Base-by-base conservation (phyloP, 2,888 invertebrate genomes). In the Spodoptera picta region DNA sequence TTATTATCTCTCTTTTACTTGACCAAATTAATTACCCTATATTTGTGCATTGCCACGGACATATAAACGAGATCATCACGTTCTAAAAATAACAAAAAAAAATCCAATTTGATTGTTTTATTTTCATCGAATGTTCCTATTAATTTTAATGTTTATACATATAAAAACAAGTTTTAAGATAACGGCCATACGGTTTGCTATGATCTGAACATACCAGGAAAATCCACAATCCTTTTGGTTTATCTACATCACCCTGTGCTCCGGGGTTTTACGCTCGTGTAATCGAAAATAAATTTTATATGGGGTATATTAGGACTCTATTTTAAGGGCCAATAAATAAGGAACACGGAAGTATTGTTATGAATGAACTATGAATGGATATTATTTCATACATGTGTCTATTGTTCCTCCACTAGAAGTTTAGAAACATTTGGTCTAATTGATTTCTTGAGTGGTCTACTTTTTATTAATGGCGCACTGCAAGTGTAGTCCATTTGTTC, bases 401-500 rank as follows among this genome's bases (percentile, higher is more conserved):
- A 36, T 36, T 36, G 6, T 9, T 36, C 6, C 31, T 6, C 2
- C 6, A 31, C 4, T 6, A 31, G 31, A 6, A 31, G 4, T 31
- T 31, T 6, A 4, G 4, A 31, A 4, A 36, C 6, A 36, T 36
- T 36, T 9, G 2, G 36, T 36, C 36, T 7, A 5, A 47, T 24
- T 12, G 47, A 24, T 5, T 24, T 6, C 24, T 23, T 47, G 46
- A 47, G 10, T 24, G 12, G 3, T 24, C 19, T 19, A 19, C 19
- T 47, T 47, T 6, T 12, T 24, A 10, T 24, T 45, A 27, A 62
- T 47, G 65, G 68, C 46, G 56, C 58, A 63, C 44, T 52, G 41
- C 54, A 44, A 62, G 57, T 67, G 43, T 9, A 50, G 47, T 55
- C 54, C 52, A 54, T 54, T 36, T 69, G 73, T 65, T 57, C 63